Conservation (phyloP, 2,797 vertebrate genomes). For the Echeneis naucrates region DNA sequence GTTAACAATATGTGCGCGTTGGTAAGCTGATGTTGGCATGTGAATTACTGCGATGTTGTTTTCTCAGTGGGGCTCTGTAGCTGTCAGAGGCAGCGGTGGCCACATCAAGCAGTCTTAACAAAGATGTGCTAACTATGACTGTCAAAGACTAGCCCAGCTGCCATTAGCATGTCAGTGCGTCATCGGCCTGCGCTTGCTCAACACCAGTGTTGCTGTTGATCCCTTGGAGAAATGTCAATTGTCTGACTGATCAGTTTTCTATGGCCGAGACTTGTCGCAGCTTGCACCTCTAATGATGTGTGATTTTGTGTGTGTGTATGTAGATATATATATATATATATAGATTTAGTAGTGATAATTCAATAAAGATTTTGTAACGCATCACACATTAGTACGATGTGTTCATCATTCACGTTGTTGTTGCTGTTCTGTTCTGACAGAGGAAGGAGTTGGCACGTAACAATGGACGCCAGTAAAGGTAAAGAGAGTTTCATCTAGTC, state of each 20-base stretch:
- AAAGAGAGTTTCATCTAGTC: neutral
- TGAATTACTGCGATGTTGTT: neutral
- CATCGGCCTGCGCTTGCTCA: constrained; percentile 73
- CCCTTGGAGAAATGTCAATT: constrained; percentile 35
- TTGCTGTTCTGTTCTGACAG: constrained; percentile 35
- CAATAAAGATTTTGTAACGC: too few species aligned
- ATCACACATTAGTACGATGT: neutral
- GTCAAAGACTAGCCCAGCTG: constrained; percentile 40
- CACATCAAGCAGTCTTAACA: neutral
- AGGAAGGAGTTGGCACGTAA: constrained; percentile 63
- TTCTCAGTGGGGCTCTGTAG: neutral
- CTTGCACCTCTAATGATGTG: neutral
- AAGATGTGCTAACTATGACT: constrained; percentile 46
- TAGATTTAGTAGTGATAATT: too few species aligned
- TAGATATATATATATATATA: too few species aligned
- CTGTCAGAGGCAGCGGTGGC: neutral
- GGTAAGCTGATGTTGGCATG: neutral
- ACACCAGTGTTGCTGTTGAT: constrained; percentile 43
- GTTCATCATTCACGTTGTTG: neutral
- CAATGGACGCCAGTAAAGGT: constrained; percentile 80
- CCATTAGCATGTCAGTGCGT: constrained; percentile 66
- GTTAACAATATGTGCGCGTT: neutral
- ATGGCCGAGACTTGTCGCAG: neutral
- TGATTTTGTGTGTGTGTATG: too few species aligned
- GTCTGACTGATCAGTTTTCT: neutral